A percentile compares a stretch with the other conserved stretches of the same genome.
phyloP scores from a whole-genome alignment of 2,113 vertebrate species.

The Menidia beryllina region DNA sequence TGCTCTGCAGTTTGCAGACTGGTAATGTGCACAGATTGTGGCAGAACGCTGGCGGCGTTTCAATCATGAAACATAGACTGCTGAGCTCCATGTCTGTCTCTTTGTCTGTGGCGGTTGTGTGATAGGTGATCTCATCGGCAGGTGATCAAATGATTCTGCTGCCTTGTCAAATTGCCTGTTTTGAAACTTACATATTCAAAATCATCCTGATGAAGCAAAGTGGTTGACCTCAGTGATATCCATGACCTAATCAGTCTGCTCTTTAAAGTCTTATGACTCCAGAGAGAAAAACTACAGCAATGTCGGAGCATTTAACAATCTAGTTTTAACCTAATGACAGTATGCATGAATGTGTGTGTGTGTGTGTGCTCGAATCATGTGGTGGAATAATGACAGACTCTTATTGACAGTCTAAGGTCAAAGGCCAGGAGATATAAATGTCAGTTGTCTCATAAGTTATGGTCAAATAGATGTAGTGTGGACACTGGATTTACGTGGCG shows the following conservation, averaged over 20 bases:
- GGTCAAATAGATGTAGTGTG: slow-evolving; percentile 19
- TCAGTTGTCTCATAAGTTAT: slow-evolving; percentile 31
- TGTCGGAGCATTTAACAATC: slow-evolving; percentile 59
- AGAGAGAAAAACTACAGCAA: slow-evolving; percentile 43
- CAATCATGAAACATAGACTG: slow-evolving; percentile 48
- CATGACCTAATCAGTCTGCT: slow-evolving; percentile 60
- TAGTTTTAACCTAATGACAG: slow-evolving; percentile 32
- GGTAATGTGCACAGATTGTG: slow-evolving; percentile 72
- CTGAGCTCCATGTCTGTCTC: slow-evolving; percentile 44
- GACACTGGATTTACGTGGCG: too few species aligned
- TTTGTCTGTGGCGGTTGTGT: slow-evolving; percentile 13
- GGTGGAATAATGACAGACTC: slow-evolving; percentile 38
- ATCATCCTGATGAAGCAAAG: slow-evolving; percentile 32
- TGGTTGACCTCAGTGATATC: slow-evolving; percentile 51
- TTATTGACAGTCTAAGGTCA: slow-evolving; percentile 61
- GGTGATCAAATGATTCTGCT: slow-evolving; percentile 28
- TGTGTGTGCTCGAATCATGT: slow-evolving; percentile 2
- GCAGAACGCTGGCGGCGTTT: slow-evolving; percentile 66
- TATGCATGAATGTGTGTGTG: background rate
- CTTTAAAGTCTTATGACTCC: slow-evolving; percentile 32
- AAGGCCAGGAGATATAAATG: slow-evolving; percentile 54
- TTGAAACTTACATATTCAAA: slow-evolving; percentile 24
- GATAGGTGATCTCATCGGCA: slow-evolving; percentile 37
- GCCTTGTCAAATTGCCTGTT: background rate
- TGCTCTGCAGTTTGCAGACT: slow-evolving; percentile 57